Conservation (phyloP, 1,140 invertebrate species). For the Aphidius gifuensis region DNA sequence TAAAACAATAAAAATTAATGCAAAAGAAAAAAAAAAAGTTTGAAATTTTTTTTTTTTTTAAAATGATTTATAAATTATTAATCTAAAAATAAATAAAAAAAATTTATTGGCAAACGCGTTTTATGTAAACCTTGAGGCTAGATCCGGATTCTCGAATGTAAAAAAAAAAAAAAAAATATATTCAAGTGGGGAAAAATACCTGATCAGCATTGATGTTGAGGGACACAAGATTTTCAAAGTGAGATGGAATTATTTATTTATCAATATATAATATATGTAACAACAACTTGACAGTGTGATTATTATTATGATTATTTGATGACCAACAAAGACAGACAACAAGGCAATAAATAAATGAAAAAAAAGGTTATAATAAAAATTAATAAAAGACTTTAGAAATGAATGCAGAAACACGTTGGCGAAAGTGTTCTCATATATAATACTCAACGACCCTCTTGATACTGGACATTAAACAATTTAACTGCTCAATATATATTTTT, state of each 20-base stretch:
- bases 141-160: constrained; percentile 49
- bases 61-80: constrained; percentile 27
- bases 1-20: too few relatives aligned
- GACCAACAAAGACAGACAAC: too few relatives aligned
- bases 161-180: constrained; percentile 15
- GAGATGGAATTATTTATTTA: too few relatives aligned
- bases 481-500: constrained; percentile 18
- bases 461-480: constrained; percentile 38
- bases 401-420: constrained; percentile 33
- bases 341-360: too few relatives aligned
- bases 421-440: constrained; percentile 47
- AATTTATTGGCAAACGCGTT: constrained; percentile 36
- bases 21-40: too few relatives aligned
- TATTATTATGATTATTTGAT: too few relatives aligned
- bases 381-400: constrained; percentile 1
- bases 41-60: neutral
- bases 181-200: neutral
- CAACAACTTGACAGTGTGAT: too few relatives aligned
- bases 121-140: constrained; percentile 53
- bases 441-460: constrained; percentile 30
- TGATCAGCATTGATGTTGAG: too few relatives aligned
- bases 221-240: too few relatives aligned
- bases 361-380: constrained; percentile 17
- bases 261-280: too few relatives aligned
- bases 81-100: constrained; percentile 28